Base-by-base conservation (phyloP, 2,113 vertebrate species). In the Ictalurus punctatus region DNA sequence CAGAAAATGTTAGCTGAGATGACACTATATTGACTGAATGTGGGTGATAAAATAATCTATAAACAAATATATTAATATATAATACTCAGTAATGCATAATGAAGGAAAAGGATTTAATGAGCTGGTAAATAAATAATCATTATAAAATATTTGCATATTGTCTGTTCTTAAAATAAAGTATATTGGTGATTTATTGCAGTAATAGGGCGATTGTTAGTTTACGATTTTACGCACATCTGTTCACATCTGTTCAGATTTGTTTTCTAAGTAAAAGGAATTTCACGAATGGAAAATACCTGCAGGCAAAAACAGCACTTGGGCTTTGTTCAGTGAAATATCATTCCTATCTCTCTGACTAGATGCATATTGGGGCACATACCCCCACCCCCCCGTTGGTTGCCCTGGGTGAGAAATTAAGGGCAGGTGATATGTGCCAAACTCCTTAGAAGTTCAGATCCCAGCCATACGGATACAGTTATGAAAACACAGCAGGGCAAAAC, bases 391-490 rank as follows among this genome's bases (percentile, higher is more conserved):
- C 27, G 17, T 79, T 89, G 88, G 89, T 87, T 91, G 4, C 54
- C 85, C 92, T 89, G 91, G 86, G 92, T 84, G 87, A 94, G 93
- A 94, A 92, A 90, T 91, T 90, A 89, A 92, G 89, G 94, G 93
- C 94, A 92, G 90, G 79, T 92, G 89, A 91, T 92, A 90, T 93
- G 91, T 90, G 93, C 25, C 79, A 92, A 92, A 58, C 48, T 87
- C 25, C 92, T 94, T 84, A 94, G 92, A 95, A 94, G 93, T 94
- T 92, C 92, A 93, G 89, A 94, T 91, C 90, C 16, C 71, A 16
- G 89, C 79, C 94, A 95, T 95, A 93, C 94, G 94, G 95, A 94
- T 76, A 84, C 91, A 89, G 92, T 95, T 95, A 95, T 91, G 30
- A 88, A 90, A 91, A 83, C 91, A 89, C 59, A 93, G 63, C 54